These are phyloP conservation scores for Acridotheres tristis DNA, from an alignment of 2,797 vertebrate species.

Conservation along the genomic window DNA sequence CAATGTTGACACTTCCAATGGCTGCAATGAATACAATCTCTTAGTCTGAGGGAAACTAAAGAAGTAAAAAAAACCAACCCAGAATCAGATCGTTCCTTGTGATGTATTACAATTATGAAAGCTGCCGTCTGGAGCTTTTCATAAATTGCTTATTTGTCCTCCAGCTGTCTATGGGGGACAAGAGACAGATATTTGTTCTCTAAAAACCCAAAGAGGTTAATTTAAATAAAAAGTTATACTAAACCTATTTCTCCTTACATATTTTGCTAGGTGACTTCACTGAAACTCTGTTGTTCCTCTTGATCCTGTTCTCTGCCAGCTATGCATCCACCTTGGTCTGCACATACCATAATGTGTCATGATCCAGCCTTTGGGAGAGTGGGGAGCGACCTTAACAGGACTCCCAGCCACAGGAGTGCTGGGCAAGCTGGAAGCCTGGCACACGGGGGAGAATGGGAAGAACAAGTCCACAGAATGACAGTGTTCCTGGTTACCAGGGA, in stretches of 20 bases:
- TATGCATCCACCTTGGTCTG: neutral
- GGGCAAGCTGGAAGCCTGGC: slow-evolving; percentile 15
- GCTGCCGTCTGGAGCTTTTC: neutral
- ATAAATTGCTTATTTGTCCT: neutral
- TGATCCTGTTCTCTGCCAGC: neutral
- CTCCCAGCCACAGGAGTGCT: neutral
- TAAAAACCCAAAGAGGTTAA: neutral
- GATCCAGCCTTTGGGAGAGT: neutral
- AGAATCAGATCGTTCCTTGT: neutral
- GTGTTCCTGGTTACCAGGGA: slow-evolving; percentile 63
- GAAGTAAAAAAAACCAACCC: fast-evolving
- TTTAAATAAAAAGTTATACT: neutral
- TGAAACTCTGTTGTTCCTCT: neutral
- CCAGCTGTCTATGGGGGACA: neutral
- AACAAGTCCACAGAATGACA: slow-evolving; percentile 49
- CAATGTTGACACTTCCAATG: neutral
- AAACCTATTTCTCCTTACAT: neutral
- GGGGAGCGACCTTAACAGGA: neutral
- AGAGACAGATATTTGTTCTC: neutral
- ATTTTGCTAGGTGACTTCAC: neutral
- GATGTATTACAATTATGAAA: neutral
- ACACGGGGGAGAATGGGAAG: neutral
- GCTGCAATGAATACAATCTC: neutral
- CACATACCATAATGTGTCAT: neutral
- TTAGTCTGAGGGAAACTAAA: neutral